A percentile compares a stretch with the other conserved stretches of the same genome.
Evolutionary conservation across 2,888 invertebrate species (phyloP).

Genomic region (Mactromeris polynyma): DNA sequence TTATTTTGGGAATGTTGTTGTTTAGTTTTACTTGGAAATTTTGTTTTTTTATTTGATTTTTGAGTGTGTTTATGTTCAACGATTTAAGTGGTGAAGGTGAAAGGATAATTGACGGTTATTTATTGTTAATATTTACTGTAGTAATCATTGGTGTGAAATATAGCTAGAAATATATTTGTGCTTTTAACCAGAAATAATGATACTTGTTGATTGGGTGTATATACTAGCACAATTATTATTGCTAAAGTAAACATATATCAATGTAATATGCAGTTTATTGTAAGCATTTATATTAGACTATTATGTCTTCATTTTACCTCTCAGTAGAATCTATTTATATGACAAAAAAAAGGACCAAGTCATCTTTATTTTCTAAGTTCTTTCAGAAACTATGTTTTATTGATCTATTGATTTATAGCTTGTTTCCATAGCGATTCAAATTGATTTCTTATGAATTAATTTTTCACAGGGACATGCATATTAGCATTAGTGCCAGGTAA

Average conservation of each 20-base stretch:
- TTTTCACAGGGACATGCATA: slow-evolving; percentile 31
- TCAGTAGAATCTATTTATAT: neutral
- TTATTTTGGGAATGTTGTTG: neutral
- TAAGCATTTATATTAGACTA: neutral
- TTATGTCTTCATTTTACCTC: neutral
- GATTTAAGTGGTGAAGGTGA: neutral
- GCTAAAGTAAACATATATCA: neutral
- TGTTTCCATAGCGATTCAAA: neutral
- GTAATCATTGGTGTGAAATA: neutral
- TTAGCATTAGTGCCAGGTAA: slow-evolving; percentile 36
- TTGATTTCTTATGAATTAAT: slow-evolving; percentile 10
- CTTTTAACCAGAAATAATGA: neutral
- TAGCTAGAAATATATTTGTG: neutral
- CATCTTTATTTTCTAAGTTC: no score
- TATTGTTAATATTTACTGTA: neutral
- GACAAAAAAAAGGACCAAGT: no score
- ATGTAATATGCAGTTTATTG: neutral
- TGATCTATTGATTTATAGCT: neutral
- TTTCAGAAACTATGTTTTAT: no score
- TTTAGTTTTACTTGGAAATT: neutral
- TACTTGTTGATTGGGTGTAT: neutral
- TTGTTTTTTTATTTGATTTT: neutral
- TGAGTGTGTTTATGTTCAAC: no score
- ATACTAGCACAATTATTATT: neutral
- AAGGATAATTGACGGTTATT: neutral